A percentile compares a stretch with the other conserved stretches of the same genome.
Evolutionary conservation across 30 jellyfish, hydroid and myxozoan species (phyloP).

Genomic region (Sanderia malayensis): DNA sequence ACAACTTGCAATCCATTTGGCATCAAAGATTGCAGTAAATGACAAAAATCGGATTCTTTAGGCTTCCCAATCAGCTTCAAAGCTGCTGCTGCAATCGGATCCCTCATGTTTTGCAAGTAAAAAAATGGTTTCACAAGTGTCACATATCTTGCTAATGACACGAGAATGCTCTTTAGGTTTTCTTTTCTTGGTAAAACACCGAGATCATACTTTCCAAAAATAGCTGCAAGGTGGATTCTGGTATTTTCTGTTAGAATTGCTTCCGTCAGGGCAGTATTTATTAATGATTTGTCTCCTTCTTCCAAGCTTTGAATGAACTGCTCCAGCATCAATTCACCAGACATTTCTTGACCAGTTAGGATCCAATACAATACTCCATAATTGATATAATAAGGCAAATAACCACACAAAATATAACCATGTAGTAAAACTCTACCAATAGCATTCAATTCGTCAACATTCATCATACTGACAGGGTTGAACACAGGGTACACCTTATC

Average conservation of each 20-base stretch:
- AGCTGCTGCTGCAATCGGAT: constrained; percentile 16
- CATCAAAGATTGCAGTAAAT: constrained; percentile 9
- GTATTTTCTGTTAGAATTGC: constrained; percentile 1
- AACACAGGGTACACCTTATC: constrained; percentile 11
- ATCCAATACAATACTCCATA: constrained; percentile 10
- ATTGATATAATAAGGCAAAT: constrained; percentile 19
- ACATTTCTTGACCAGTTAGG: constrained; percentile 30
- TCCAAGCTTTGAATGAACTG: constrained; percentile 3
- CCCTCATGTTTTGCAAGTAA: constrained; percentile 22
- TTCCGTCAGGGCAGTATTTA: constrained; percentile 12
- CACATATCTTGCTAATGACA: constrained; percentile 13
- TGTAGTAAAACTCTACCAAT: constrained; percentile 25
- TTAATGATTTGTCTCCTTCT: constrained; percentile 13
- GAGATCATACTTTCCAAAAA: constrained; percentile 31
- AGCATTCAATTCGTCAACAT: constrained; percentile 16
- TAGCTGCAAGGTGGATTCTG: constrained; percentile 32
- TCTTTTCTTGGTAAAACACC: constrained; percentile 32
- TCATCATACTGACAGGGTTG: constrained; percentile 27
- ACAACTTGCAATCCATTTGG: constrained; percentile 32
- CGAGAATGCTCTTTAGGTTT: constrained; percentile 20
- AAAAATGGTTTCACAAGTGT: constrained; percentile 32
- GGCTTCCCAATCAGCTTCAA: constrained; percentile 15
- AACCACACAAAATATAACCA: constrained; percentile 21
- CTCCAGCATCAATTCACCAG: constrained; percentile 2
- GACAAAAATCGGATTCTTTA: constrained; percentile 8